Evolutionary conservation across 2,888 invertebrate species (phyloP).

Genomic region (Drosophila mimica): DNA sequence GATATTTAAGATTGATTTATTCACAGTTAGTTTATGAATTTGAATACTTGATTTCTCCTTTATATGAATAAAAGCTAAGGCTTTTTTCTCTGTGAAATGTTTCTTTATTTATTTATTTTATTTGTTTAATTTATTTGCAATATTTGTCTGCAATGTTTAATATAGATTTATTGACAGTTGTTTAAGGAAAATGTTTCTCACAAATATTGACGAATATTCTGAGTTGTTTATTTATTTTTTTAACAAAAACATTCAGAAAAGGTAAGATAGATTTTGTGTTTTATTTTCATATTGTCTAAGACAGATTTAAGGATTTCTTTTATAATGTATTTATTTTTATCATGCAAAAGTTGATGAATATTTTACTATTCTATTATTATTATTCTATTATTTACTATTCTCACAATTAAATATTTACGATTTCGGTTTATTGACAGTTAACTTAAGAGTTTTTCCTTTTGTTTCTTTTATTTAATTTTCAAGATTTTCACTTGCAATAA

Average conservation of each 20-base stretch:
- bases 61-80: background rate
- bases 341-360: background rate
- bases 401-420: background rate
- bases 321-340: background rate
- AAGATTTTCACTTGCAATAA: background rate
- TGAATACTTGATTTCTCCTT: background rate
- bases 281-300: no score
- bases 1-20: background rate
- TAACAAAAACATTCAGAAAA: no score
- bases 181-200: background rate
- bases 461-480: conserved; percentile 12
- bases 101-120: background rate
- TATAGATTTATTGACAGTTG: background rate
- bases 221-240: background rate
- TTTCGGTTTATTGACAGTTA: background rate
- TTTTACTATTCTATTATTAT: no score
- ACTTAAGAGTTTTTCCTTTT: background rate
- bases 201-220: background rate
- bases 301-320: no score
- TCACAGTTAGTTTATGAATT: background rate
- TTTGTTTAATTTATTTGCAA: background rate
- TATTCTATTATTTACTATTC: no score
- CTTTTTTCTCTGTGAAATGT: background rate
- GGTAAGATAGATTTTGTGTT: no score
- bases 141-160: background rate